A percentile compares a stretch with the other conserved stretches of the same genome.
These are phyloP conservation scores for Gymnothorax reevesii DNA, from an alignment of 2,797 vertebrate genomes.

Conservation along the genomic window DNA sequence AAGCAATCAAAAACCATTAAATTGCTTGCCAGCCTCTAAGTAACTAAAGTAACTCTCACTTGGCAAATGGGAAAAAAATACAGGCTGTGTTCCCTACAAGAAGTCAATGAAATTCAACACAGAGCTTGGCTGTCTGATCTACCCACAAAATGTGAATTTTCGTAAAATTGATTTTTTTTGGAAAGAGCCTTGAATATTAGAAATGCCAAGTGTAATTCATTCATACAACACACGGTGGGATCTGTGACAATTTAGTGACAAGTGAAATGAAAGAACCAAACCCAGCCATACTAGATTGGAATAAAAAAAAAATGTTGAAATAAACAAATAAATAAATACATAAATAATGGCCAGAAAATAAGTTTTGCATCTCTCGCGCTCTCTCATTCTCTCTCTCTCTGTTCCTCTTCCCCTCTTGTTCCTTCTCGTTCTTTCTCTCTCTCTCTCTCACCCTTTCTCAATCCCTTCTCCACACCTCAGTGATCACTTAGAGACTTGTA, in stretches of 20 bases:
- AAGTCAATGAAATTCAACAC: neutral
- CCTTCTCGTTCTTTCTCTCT: too few species aligned
- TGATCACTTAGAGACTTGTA: neutral
- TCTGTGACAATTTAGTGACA: neutral
- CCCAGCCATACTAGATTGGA: neutral
- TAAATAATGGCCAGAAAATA: neutral
- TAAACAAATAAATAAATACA: too few species aligned
- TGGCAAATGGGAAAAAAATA: neutral
- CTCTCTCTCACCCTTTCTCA: neutral
- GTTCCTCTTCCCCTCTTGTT: neutral
- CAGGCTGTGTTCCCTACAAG: neutral
- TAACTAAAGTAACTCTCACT: neutral
- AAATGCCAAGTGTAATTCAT: neutral
- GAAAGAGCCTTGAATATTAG: neutral
- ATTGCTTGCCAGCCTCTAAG: conserved; percentile 1
- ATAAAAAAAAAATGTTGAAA: too few species aligned
- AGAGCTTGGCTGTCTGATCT: neutral
- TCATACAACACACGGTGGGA: neutral
- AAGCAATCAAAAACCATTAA: neutral
- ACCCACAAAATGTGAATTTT: neutral
- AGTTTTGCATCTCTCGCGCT: neutral
- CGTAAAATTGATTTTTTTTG: neutral
- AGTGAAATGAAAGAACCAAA: neutral
- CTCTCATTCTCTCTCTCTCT: neutral
- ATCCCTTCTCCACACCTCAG: neutral